A percentile compares a stretch with the other conserved stretches of the same genome.
Conservation (phyloP, 2,797 vertebrate genomes). For the Hybognathus amarus region DNA sequence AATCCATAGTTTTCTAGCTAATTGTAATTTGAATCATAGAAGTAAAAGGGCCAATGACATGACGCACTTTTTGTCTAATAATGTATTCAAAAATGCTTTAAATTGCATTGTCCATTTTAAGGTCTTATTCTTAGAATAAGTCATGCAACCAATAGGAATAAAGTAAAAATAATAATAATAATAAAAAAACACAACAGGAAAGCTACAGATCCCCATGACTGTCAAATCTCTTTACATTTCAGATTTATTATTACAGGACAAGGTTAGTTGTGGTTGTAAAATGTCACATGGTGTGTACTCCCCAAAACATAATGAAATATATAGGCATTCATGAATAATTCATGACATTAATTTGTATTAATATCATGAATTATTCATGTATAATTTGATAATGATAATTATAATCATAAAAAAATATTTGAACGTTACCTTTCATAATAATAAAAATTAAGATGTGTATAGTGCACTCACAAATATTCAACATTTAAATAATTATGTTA, state of each 20-base stretch:
- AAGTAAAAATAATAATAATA: background rate
- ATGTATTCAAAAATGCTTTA: background rate
- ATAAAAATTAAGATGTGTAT: background rate
- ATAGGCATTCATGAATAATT: background rate
- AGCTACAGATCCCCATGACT: background rate
- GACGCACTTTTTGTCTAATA: background rate
- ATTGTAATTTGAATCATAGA: constrained; percentile 10
- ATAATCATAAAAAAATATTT: background rate
- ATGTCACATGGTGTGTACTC: background rate
- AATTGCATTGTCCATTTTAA: background rate
- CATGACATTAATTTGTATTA: background rate
- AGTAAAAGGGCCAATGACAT: constrained; percentile 4
- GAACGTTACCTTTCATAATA: background rate
- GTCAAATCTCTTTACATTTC: background rate
- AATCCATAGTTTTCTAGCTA: background rate
- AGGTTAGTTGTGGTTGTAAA: background rate
- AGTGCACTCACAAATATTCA: background rate
- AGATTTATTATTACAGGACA: background rate
- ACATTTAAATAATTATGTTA: background rate
- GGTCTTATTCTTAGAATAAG: background rate
- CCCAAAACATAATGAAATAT: background rate
- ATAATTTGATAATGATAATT: background rate
- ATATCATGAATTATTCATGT: no score
- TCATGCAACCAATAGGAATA: background rate
- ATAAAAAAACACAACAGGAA: background rate